Evolutionary conservation across 2,888 invertebrate species (phyloP).

Genomic region (Autographa gamma): DNA sequence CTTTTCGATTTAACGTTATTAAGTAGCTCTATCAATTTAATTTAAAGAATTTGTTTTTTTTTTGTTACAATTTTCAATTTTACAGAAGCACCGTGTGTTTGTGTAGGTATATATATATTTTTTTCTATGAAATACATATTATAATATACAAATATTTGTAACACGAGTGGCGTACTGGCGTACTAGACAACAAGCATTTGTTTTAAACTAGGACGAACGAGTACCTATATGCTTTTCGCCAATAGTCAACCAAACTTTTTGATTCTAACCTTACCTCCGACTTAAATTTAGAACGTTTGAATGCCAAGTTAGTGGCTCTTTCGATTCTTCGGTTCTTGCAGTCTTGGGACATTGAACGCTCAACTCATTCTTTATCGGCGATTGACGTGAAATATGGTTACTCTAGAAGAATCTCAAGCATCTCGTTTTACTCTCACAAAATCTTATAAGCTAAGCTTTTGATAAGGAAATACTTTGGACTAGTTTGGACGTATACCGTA

Average conservation of each 20-base stretch:
- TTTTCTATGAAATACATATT: too few species aligned
- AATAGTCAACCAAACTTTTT: neutral
- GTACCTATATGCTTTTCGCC: neutral
- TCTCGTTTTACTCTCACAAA: slow-evolving; percentile 1
- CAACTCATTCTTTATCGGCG: neutral
- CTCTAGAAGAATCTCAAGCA: slow-evolving; percentile 6
- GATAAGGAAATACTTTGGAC: neutral
- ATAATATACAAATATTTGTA: too few species aligned
- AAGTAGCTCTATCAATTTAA: too few species aligned
- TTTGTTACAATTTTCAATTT: too few species aligned
- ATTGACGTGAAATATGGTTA: slow-evolving; percentile 28
- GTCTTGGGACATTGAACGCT: slow-evolving; percentile 2
- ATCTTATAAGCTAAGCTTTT: slow-evolving; percentile 3
- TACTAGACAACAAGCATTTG: neutral
- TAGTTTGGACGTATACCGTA: neutral
- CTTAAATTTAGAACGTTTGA: slow-evolving; percentile 5
- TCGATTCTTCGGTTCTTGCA: neutral
- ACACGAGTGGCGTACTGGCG: too few species aligned
- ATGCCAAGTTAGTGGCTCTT: neutral
- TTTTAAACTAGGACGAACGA: neutral
- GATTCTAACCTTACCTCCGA: slow-evolving; percentile 4
- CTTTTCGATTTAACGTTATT: too few species aligned
- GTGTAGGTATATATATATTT: too few species aligned
- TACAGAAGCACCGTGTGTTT: too few species aligned
- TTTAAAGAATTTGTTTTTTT: too few species aligned